A percentile compares a stretch with the other conserved stretches of the same genome.
These are phyloP conservation scores for Boloria selene DNA, from an alignment of 2,888 invertebrate genomes.

Conservation along the genomic window DNA sequence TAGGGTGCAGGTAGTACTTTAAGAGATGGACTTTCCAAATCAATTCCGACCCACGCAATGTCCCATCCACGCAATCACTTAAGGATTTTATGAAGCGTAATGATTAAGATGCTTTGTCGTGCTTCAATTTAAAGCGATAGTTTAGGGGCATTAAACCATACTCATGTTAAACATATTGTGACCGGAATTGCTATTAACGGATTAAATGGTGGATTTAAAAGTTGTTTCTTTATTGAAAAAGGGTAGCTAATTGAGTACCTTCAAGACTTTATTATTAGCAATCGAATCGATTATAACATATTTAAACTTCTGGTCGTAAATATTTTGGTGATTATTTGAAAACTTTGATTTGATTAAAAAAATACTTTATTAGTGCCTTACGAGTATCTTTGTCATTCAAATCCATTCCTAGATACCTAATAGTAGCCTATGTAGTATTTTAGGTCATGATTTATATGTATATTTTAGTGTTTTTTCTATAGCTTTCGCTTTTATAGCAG, in stretches of 20 bases:
- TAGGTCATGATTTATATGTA: too few relatives aligned
- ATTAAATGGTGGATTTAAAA: constrained; percentile 53
- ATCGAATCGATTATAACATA: not conserved
- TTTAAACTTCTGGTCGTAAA: too few relatives aligned
- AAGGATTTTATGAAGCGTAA: constrained; percentile 80
- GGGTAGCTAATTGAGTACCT: constrained; percentile 37
- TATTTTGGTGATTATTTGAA: too few relatives aligned
- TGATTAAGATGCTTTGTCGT: constrained; percentile 81
- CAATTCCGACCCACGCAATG: constrained; percentile 74
- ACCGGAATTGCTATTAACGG: constrained; percentile 74
- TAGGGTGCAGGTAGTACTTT: constrained; percentile 58
- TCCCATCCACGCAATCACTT: constrained; percentile 77
- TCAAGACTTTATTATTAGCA: constrained; percentile 1
- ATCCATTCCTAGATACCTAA: too few relatives aligned
- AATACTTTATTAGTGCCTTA: too few relatives aligned
- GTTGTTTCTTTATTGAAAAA: constrained; percentile 42
- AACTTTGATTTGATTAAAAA: too few relatives aligned
- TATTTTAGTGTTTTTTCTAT: too few relatives aligned
- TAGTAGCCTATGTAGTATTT: too few relatives aligned
- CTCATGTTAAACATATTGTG: constrained; percentile 74
- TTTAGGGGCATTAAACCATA: constrained; percentile 51
- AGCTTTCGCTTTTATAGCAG: too few relatives aligned
- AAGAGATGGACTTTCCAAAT: constrained; percentile 74
- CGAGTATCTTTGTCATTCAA: too few relatives aligned
- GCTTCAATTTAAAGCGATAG: constrained; percentile 62